Percentiles rank a stretch among this genome's conserved stretches.
Conservation (phyloP, 2,888 invertebrate genomes). For the Clepsis dumicolana region DNA sequence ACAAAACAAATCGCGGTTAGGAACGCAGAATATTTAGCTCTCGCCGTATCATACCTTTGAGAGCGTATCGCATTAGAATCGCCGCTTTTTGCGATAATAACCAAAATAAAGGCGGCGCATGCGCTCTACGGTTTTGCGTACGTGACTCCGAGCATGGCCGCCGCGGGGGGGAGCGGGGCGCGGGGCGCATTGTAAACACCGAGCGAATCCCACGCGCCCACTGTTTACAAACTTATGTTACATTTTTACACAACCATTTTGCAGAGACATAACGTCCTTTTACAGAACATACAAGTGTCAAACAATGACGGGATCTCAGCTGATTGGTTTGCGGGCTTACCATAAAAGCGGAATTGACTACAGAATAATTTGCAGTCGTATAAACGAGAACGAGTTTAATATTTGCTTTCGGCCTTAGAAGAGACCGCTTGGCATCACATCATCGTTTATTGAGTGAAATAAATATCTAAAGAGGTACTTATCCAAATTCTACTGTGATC, state of each 20-base stretch:
- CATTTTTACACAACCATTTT: slow-evolving; percentile 41
- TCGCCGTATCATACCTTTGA: slow-evolving; percentile 24
- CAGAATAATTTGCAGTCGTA: slow-evolving; percentile 9
- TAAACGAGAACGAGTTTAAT: background rate
- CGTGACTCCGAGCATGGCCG: slow-evolving; percentile 80
- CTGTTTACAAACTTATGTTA: slow-evolving; percentile 67
- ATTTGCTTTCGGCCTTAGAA: background rate
- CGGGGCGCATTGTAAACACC: slow-evolving; percentile 64
- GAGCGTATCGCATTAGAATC: slow-evolving; percentile 37
- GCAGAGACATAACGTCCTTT: slow-evolving; percentile 14
- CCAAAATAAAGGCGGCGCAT: slow-evolving; percentile 75
- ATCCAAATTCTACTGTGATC: background rate
- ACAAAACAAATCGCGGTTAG: background rate
- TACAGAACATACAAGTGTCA: slow-evolving; percentile 8
- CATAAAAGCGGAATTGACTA: slow-evolving; percentile 17
- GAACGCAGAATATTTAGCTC: background rate
- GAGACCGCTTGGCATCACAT: background rate
- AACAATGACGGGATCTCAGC: background rate
- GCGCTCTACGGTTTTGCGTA: slow-evolving; percentile 74
- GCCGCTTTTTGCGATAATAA: slow-evolving; percentile 63
- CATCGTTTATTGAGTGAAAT: background rate
- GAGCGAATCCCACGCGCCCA: slow-evolving; percentile 64
- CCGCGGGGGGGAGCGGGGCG: slow-evolving; percentile 49
- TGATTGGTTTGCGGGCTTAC: slow-evolving; percentile 22
- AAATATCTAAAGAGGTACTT: background rate